These are phyloP conservation scores for Porites evermanni DNA, from an alignment of 92 coral and sea anemone genomes.

Conservation along the genomic window DNA sequence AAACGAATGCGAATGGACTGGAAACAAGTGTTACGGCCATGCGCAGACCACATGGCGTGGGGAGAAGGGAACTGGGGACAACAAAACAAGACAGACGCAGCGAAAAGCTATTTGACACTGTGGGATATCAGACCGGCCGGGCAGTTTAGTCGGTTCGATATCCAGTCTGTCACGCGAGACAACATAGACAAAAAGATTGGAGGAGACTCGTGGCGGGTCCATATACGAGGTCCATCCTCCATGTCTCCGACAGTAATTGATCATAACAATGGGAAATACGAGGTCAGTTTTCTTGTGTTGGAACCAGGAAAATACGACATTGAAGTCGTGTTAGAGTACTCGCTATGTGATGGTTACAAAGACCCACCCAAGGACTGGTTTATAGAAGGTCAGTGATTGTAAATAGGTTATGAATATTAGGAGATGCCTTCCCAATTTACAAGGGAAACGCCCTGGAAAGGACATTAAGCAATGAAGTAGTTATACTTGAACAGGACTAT, in stretches of 20 bases:
- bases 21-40: slow-evolving; percentile 47
- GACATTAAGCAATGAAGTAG: too few species aligned
- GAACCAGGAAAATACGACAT: slow-evolving; percentile 76
- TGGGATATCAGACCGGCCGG: slow-evolving; percentile 79
- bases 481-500: too few species aligned
- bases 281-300: slow-evolving; percentile 71
- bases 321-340: slow-evolving; percentile 72
- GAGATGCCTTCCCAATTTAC: too few species aligned
- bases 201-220: slow-evolving; percentile 84
- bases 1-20: slow-evolving; percentile 61
- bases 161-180: slow-evolving; percentile 55
- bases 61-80: slow-evolving; percentile 9
- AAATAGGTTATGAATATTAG: neutral
- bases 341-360: slow-evolving; percentile 78
- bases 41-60: slow-evolving; percentile 62
- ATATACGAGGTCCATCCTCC: slow-evolving; percentile 74
- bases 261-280: slow-evolving; percentile 79
- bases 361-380: slow-evolving; percentile 88
- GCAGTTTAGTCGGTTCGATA: slow-evolving; percentile 71
- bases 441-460: too few species aligned
- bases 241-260: slow-evolving; percentile 83
- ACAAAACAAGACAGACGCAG: slow-evolving; percentile 53
- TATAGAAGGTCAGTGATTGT: slow-evolving; percentile 59
- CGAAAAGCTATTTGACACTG: slow-evolving; percentile 46
- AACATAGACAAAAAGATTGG: slow-evolving; percentile 58